Evolutionary conservation across 2,113 vertebrate species (phyloP).

Genomic region (Haliaeetus leucogaster): DNA sequence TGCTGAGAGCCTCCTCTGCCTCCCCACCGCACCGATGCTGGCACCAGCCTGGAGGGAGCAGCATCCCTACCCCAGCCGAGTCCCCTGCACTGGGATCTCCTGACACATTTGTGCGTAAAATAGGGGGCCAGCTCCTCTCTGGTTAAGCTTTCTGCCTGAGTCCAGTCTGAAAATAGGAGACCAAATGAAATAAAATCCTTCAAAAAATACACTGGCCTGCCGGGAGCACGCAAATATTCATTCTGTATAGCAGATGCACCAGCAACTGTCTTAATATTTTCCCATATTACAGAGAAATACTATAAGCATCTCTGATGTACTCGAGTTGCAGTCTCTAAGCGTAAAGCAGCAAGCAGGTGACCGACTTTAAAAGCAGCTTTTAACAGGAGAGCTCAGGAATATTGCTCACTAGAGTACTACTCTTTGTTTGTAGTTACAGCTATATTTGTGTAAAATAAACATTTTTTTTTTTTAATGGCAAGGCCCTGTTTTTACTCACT

Average conservation of each 20-base stretch:
- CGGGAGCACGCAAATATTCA: not conserved
- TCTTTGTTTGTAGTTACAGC: not conserved
- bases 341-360: not conserved
- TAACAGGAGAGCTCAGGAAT: not conserved
- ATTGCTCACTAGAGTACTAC: not conserved
- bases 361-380: not conserved
- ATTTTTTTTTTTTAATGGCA: not conserved
- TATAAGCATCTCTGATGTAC: not conserved
- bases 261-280: not conserved
- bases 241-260: conserved; percentile 2
- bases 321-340: not conserved
- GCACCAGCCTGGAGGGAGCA: not conserved
- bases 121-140: not conserved
- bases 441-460: not conserved
- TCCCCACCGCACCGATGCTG: not conserved
- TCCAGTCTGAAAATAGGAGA: not conserved
- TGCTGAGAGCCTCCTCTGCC: not conserved
- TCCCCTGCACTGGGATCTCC: not conserved
- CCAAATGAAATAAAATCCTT: not conserved
- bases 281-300: not conserved
- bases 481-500: conserved; percentile 80
- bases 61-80: not conserved
- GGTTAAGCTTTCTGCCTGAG: not conserved
- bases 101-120: not conserved
- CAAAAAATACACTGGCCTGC: not conserved